A percentile compares a stretch with the other conserved stretches of the same genome.
Evolutionary conservation across 2,113 vertebrate species (phyloP).

Genomic region (Isichthys henryi): DNA sequence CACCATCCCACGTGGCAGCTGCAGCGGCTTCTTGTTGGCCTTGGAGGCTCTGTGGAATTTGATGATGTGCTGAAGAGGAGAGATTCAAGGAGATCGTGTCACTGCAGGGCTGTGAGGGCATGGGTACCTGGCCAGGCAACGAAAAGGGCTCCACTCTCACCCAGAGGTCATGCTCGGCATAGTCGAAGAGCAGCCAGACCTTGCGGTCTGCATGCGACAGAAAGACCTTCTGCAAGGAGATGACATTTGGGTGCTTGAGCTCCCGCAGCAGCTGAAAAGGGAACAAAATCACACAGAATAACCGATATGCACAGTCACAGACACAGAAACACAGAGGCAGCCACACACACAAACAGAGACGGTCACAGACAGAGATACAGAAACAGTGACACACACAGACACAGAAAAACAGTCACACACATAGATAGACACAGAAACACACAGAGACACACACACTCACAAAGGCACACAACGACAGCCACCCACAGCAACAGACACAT

Average conservation of each 20-base stretch:
- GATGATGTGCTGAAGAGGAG: constrained; percentile 89
- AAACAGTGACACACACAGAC: constrained; percentile 10
- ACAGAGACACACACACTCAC: constrained; percentile 46
- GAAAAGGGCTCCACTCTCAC: constrained; percentile 59
- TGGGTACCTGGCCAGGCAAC: neutral
- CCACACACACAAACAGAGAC: neutral
- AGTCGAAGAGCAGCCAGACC: constrained; percentile 99
- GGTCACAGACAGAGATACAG: neutral
- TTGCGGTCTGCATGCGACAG: constrained; percentile 97
- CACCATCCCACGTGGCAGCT: constrained; percentile 98
- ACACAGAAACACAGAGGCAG: neutral
- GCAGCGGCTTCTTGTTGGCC: constrained; percentile 99
- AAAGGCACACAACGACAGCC: constrained; percentile 33
- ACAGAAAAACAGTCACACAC: neutral
- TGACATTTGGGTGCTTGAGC: constrained; percentile 97
- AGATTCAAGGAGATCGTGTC: constrained; percentile 8
- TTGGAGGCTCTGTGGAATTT: constrained; percentile 99
- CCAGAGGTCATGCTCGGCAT: constrained; percentile 97
- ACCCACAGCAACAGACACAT: too few relatives aligned
- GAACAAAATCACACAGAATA: neutral
- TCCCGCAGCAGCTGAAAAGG: constrained; percentile 84
- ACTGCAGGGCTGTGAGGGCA: neutral
- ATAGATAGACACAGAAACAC: neutral
- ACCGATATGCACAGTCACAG: constrained; percentile 5
- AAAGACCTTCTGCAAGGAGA: constrained; percentile 98